These are phyloP conservation scores for Chymomyza costata DNA, from an alignment of 1,140 invertebrate species.

Conservation along the genomic window DNA sequence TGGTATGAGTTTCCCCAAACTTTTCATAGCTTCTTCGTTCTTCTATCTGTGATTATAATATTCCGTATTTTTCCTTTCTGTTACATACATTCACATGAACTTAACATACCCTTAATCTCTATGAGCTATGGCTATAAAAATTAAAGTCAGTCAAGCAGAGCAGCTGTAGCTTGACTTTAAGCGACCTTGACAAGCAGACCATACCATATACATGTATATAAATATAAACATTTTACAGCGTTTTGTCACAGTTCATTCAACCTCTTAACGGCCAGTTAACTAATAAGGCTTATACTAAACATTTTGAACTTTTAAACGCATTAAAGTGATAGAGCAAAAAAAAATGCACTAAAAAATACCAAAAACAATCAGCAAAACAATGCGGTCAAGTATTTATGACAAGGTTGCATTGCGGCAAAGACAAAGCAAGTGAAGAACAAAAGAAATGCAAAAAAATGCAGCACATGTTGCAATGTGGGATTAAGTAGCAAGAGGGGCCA, in stretches of 20 bases:
- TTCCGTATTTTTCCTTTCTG: too few relatives aligned
- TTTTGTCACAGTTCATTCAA: background rate
- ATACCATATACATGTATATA: too few relatives aligned
- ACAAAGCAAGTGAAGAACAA: slow-evolving; percentile 1
- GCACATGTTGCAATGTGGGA: slow-evolving; percentile 10
- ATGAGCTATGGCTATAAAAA: too few relatives aligned
- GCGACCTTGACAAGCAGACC: background rate
- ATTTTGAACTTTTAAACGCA: slow-evolving; percentile 52
- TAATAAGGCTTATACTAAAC: slow-evolving; percentile 1
- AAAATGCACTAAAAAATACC: slow-evolving; percentile 35
- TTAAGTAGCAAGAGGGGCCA: slow-evolving; percentile 30
- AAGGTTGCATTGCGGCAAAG: slow-evolving; percentile 43
- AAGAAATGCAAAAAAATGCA: slow-evolving; percentile 12
- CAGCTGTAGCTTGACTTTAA: too few relatives aligned
- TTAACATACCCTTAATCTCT: too few relatives aligned
- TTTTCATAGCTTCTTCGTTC: too few relatives aligned
- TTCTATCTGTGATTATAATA: too few relatives aligned
- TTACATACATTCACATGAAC: too few relatives aligned
- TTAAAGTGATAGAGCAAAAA: slow-evolving; percentile 52
- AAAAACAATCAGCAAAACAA: slow-evolving; percentile 55
- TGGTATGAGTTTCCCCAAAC: too few relatives aligned
- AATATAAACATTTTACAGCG: too few relatives aligned
- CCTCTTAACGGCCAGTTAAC: background rate
- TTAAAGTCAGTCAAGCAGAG: too few relatives aligned
- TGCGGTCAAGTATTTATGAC: slow-evolving; percentile 70